Base-by-base conservation (phyloP, 2,888 invertebrate species). In the Hydropsyche betteni region DNA sequence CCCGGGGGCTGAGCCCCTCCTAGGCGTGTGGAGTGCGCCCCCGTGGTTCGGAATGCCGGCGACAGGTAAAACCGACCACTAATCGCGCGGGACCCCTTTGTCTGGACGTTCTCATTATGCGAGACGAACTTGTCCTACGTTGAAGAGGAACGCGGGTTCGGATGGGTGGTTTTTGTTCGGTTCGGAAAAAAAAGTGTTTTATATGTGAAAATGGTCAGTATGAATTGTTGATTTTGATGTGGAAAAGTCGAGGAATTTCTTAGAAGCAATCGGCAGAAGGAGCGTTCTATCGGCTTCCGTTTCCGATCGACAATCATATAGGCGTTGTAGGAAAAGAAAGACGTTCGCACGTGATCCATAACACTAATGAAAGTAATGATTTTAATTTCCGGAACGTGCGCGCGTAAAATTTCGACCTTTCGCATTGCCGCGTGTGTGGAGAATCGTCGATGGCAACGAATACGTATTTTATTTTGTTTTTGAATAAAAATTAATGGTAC, bases 11-110 rank as follows among this genome's bases (percentile, higher is more conserved):
- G 69, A 74, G 75, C 58, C 69, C 70, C 44, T 10, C 44, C 44
- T 44, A 69, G 74, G 58, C 75, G 76, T 44, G 55, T 55, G 6
- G 76, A 55, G 55, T 55, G 6, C 44, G 44, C 44, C 44, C 44
- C 55, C 55, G 55, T 55, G 64, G 34, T 44, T 44, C 44, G 36
- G 74, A 69, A 76, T 76, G 74, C 36, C 69, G 16, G 50, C 58
- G 76, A 75, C 77, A 77, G 74, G 77, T 77, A 77, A 68, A 68
- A 71, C 58, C 58, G 70, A 69, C 16, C 52, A 24, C 53, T 68
- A 50, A 70, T 70, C 70, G 70, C n/a, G 7, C 16, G 64, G n/a
- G 70, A 51, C 5, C 69, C 69, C 51, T 69, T 69, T 69, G 69
- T 69, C 69, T 51, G 50, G 50, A 38, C 58, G 24, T 14, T 24